Conservation (phyloP, 2,888 invertebrate species). For the Celastrina argiolus region DNA sequence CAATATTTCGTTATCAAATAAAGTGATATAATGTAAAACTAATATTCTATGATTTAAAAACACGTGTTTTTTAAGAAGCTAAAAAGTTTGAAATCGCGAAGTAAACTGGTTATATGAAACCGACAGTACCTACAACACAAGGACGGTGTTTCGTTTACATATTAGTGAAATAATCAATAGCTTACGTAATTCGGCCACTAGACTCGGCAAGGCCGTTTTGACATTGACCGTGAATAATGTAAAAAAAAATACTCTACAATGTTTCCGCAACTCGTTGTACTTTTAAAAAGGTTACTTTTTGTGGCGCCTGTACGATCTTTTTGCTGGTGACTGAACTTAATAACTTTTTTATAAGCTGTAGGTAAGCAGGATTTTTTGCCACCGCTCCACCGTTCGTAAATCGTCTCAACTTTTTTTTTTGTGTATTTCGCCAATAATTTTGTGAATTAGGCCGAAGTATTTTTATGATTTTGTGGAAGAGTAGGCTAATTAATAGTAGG, state of each 20-base stretch:
- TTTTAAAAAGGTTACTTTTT: conserved; percentile 27
- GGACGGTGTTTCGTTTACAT: conserved; percentile 41
- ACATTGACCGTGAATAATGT: conserved; percentile 73
- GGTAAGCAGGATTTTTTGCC: not conserved
- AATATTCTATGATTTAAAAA: too few relatives aligned
- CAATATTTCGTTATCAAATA: too few relatives aligned
- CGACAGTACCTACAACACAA: conserved; percentile 16
- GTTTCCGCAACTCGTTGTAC: conserved; percentile 69
- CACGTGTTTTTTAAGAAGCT: too few relatives aligned
- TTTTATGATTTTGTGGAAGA: not conserved
- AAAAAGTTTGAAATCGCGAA: not conserved
- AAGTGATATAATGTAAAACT: too few relatives aligned
- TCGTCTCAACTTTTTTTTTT: not conserved
- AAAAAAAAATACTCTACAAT: conserved; percentile 57
- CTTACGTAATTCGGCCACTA: conserved; percentile 64
- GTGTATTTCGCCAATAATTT: not conserved
- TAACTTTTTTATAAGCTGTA: not conserved
- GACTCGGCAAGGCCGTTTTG: conserved; percentile 68
- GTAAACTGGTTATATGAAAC: conserved; percentile 17
- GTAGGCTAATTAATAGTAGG: not conserved
- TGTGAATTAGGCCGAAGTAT: not conserved
- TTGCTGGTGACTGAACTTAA: not conserved
- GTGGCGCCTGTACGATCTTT: conserved; percentile 1
- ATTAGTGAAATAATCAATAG: conserved; percentile 58
- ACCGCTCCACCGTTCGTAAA: not conserved